Evolutionary conservation across 37 sponge, comb jelly and placozoan genomes (phyloP).

Genomic region (Geodia barretti): DNA sequence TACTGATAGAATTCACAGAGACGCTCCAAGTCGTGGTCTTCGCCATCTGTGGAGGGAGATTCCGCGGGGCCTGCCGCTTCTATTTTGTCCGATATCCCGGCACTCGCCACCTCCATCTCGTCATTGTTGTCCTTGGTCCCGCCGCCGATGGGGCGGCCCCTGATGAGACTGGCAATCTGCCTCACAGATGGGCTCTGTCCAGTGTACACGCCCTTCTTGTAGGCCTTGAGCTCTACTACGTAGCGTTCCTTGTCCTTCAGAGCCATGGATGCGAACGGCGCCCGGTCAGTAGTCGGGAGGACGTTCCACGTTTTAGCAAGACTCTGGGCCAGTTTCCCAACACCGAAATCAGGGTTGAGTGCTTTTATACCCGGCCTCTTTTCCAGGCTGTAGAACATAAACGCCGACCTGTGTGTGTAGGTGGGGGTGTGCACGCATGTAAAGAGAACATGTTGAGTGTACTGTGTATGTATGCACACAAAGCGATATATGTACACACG

Average conservation of each 20-base stretch:
- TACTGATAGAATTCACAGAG: conserved; percentile 34
- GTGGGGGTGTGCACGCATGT: conserved; percentile 28
- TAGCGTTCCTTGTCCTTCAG: conserved; percentile 81
- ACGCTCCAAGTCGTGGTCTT: conserved; percentile 32
- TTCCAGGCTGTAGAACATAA: conserved; percentile 82
- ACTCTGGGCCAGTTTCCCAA: conserved; percentile 75
- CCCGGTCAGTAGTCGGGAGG: conserved; percentile 41
- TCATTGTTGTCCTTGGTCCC: conserved; percentile 12
- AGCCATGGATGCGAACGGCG: conserved; percentile 65
- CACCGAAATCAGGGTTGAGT: conserved; percentile 46
- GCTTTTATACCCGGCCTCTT: conserved; percentile 67
- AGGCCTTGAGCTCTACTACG: conserved; percentile 65
- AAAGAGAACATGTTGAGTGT: not conserved
- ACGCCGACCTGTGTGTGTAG: conserved; percentile 74
- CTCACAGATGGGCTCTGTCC: conserved; percentile 15
- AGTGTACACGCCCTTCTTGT: conserved; percentile 57
- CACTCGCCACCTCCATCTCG: not conserved
- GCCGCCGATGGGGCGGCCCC: conserved; percentile 6
- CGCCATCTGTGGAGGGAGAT: not conserved
- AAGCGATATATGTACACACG: not conserved
- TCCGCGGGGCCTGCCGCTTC: not conserved
- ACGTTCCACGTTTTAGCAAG: conserved; percentile 74
- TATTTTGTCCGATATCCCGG: not conserved
- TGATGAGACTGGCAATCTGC: conserved; percentile 17
- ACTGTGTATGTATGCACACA: not conserved